Conservation (phyloP, 1,140 invertebrate species). For the Lucilia cuprina region DNA sequence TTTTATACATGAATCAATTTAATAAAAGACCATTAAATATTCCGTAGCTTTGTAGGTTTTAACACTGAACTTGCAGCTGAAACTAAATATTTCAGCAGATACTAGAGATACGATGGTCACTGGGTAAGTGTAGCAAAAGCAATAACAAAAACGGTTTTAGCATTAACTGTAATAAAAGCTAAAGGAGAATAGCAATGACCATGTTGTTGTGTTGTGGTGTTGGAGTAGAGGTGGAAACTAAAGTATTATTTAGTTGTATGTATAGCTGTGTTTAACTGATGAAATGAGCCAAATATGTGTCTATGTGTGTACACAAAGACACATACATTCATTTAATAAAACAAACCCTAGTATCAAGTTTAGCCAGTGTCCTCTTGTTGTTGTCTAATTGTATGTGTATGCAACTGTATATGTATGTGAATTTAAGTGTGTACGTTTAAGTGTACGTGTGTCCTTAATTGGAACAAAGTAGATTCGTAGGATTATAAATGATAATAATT, state of each 20-base stretch:
- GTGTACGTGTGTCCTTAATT: slow-evolving; percentile 35
- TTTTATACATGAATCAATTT: slow-evolving; percentile 19
- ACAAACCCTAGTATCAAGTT: neutral
- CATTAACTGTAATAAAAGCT: neutral
- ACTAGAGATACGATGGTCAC: neutral
- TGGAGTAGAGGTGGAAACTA: neutral
- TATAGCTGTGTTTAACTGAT: neutral
- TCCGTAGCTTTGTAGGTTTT: neutral
- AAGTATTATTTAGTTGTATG: neutral
- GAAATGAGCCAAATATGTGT: neutral
- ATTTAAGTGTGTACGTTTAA: neutral
- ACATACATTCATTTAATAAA: neutral
- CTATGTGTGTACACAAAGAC: neutral
- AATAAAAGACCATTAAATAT: neutral
- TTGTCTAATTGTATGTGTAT: neutral
- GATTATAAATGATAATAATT: slow-evolving; percentile 41
- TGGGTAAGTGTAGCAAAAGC: neutral
- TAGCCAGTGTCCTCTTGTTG: neutral
- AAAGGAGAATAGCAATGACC: neutral
- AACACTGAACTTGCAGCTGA: slow-evolving; percentile 10
- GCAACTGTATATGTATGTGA: neutral
- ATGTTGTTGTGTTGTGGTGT: neutral
- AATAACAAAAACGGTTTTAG: neutral
- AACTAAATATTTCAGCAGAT: neutral
- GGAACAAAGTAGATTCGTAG: slow-evolving; percentile 39